Evolutionary conservation across 2,888 invertebrate species (phyloP).

Genomic region (Malthinus seriepunctatus): DNA sequence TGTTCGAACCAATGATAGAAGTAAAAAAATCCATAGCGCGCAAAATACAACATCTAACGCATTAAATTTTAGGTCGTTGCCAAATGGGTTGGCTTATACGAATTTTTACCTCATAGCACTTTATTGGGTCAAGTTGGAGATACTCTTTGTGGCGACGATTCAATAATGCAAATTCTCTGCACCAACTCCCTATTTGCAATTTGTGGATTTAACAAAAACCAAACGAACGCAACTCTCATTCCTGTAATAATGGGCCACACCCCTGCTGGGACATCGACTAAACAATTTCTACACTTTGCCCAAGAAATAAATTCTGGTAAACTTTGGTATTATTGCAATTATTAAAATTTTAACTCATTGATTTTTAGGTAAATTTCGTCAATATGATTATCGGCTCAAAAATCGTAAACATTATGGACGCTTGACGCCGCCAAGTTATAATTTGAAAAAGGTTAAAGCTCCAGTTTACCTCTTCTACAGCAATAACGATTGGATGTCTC

Average conservation of each 20-base stretch:
- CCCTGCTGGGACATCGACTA: conserved; percentile 57
- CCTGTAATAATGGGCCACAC: conserved; percentile 41
- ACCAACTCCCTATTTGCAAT: conserved; percentile 44
- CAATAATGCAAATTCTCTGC: conserved; percentile 41
- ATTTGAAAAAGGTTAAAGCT: conserved; percentile 45
- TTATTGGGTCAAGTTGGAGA: conserved; percentile 59
- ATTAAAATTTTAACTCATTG: no score
- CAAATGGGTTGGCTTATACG: conserved; percentile 51
- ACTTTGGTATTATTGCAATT: no score
- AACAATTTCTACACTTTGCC: conserved; percentile 71
- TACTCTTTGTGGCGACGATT: conserved; percentile 51
- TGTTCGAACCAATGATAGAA: neutral
- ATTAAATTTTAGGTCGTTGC: neutral
- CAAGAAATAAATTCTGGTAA: conserved; percentile 60
- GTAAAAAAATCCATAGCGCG: neutral
- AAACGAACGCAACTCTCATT: conserved; percentile 45
- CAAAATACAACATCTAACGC: no score
- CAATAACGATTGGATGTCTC: conserved; percentile 55
- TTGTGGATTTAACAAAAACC: conserved; percentile 44
- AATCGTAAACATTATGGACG: conserved; percentile 38
- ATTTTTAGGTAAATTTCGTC: conserved; percentile 10
- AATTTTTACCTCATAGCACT: conserved; percentile 64
- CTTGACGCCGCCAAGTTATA: conserved; percentile 48
- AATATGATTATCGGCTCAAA: conserved; percentile 18
- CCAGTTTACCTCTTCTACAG: conserved; percentile 54